Base-by-base conservation (phyloP, 2,888 invertebrate species). In the Luffia ferchaultella region DNA sequence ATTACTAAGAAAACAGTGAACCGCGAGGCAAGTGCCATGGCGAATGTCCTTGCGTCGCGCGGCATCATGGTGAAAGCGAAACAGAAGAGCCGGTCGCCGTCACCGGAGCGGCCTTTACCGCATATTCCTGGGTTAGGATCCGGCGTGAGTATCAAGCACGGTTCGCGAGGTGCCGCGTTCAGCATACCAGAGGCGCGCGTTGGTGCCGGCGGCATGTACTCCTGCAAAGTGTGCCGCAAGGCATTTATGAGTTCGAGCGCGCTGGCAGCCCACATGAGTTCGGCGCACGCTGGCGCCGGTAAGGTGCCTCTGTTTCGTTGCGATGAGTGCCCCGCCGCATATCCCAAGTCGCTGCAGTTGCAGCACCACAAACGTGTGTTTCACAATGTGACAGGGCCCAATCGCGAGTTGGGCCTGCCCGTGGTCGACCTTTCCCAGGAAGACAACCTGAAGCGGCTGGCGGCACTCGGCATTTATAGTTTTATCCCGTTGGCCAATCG, bases 41-140 rank as follows among this genome's bases (percentile, higher is more conserved):
- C 93, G 0, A 90, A 89, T 64, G 90, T 93, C 52, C 70, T 93
- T 52, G 92, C 92, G 2, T 90, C 90, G 3, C 79, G 93, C 54
- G 93, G 93, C 1, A 93, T 93, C 50, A 92, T 92, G 40, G 88
- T 93, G 0, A 92, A 92, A 45, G 87, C 88, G 43, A 89, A 90
- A 45, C 86, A 88, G 19, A 88, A 82, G 60, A 71, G 77, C 55
- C 66, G 83, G 9, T 75, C 77, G 15, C 75, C 83, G 1, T 71
- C 76, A 20, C 78, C 85, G 1, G 77, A 84, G 55, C 63, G 77
- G 18, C 74, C 83, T 0, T 55, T 78, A 1, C 78, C 85, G 2
- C 77, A 84, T 54, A 77, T 85, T 46, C 76, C 80, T 49, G 71
- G 86, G 67, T 58, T 85, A 52, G 72, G 87, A 63, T 80, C 82